These are phyloP conservation scores for Argyresthia albistria DNA, from an alignment of 2,888 invertebrate genomes.

Conservation along the genomic window DNA sequence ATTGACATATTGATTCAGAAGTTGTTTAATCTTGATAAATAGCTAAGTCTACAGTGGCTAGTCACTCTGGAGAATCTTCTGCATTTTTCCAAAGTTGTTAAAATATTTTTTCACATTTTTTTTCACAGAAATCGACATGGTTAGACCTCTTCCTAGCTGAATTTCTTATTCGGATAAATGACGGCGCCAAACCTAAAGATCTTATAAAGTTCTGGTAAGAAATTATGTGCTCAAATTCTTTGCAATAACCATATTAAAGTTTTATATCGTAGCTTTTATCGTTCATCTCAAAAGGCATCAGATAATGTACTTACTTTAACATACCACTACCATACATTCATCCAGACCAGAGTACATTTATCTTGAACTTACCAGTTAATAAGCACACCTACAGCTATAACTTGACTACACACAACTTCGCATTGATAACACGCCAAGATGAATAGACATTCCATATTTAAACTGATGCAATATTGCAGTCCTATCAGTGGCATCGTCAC, in stretches of 20 bases:
- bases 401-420: not conserved
- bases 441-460: not conserved
- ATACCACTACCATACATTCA: not conserved
- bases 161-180: constrained; percentile 70
- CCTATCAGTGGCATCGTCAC: constrained; percentile 73
- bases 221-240: not conserved
- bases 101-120: constrained; percentile 7
- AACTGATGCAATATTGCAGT: constrained; percentile 26
- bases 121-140: constrained; percentile 76
- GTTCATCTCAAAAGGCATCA: not conserved
- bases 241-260: too few relatives aligned
- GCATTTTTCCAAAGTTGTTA: not conserved
- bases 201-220: constrained; percentile 74
- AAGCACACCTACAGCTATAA: not conserved
- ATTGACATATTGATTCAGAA: too few relatives aligned
- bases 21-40: too few relatives aligned
- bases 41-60: too few relatives aligned
- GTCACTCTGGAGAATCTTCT: too few relatives aligned
- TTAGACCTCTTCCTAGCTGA: constrained; percentile 76
- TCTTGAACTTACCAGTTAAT: not conserved
- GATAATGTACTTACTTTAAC: not conserved
- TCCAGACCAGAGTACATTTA: not conserved
- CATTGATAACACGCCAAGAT: not conserved
- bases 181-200: constrained; percentile 70
- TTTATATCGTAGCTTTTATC: too few relatives aligned